Conservation (phyloP, 2,113 vertebrate species). For the Syngnathus scovelli region DNA sequence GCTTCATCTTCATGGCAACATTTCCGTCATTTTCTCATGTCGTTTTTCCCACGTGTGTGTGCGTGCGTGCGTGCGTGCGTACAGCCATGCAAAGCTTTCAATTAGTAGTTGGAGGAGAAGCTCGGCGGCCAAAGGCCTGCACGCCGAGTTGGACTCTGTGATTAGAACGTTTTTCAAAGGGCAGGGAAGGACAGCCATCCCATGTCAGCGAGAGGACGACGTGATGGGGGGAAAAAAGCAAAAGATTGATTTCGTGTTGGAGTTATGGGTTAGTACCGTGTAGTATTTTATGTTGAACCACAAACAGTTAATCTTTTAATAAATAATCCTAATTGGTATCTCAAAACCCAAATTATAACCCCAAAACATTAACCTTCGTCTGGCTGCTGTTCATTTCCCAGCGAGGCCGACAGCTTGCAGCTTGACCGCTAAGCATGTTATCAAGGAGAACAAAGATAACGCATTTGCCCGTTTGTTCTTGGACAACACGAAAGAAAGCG, state of each 20-base stretch:
- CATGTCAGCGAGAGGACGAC: slow-evolving; percentile 40
- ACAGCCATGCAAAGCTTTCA: neutral
- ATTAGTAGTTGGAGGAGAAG: neutral
- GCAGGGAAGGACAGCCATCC: slow-evolving; percentile 36
- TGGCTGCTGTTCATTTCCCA: slow-evolving; percentile 37
- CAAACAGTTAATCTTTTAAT: neutral
- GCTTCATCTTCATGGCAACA: neutral
- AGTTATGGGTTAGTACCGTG: too few relatives aligned
- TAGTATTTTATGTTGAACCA: neutral
- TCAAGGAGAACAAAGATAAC: slow-evolving; percentile 50
- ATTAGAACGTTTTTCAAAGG: slow-evolving; percentile 21
- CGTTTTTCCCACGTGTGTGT: neutral
- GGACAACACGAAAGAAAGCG: slow-evolving; percentile 34
- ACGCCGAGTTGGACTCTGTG: slow-evolving; percentile 36
- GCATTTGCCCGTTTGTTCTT: slow-evolving; percentile 37
- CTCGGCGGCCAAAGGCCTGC: slow-evolving; percentile 15
- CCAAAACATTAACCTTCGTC: neutral
- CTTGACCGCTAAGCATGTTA: slow-evolving; percentile 50
- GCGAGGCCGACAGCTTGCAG: slow-evolving; percentile 54
- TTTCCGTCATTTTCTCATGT: neutral
- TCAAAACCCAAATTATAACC: neutral
- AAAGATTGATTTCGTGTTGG: neutral
- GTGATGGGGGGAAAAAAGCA: slow-evolving; percentile 6
- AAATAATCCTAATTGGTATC: too few relatives aligned
- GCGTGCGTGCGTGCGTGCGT: neutral